phyloP scores from a whole-genome alignment of 2,113 vertebrate genomes.

The Corydoras maculifer region DNA sequence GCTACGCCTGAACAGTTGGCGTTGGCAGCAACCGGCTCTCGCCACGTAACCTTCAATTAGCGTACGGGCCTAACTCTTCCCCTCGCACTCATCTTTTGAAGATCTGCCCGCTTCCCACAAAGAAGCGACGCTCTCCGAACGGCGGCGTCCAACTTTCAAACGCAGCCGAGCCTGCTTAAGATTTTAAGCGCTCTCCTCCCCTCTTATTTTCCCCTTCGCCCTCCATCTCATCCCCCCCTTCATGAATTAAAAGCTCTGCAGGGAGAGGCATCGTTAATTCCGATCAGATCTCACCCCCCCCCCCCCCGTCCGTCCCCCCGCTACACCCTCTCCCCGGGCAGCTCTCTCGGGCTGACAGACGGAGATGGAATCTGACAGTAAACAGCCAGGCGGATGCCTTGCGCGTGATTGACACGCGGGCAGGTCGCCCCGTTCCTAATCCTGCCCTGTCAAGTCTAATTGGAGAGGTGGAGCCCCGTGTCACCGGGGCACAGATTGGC shows the following conservation, averaged over 20 bases:
- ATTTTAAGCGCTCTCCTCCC: conserved; percentile 67
- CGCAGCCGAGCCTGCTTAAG: conserved; percentile 60
- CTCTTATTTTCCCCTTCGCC: conserved; percentile 53
- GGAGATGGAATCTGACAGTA: conserved; percentile 78
- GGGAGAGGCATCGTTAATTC: conserved; percentile 76
- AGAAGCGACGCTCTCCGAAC: conserved; percentile 48
- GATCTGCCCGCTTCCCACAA: conserved; percentile 13
- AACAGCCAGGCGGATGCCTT: conserved; percentile 72
- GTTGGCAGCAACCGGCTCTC: not conserved
- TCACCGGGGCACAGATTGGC: conserved; percentile 76
- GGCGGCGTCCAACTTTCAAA: conserved; percentile 63
- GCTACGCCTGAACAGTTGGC: not conserved
- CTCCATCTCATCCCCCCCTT: conserved; percentile 37
- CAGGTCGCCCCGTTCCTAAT: conserved; percentile 74
- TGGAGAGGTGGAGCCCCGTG: conserved; percentile 75
- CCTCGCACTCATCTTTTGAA: not conserved
- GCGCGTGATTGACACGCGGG: conserved; percentile 72
- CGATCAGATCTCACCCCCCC: conserved; percentile 65
- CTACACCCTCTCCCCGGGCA: conserved; percentile 54
- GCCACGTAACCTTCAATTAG: conserved; percentile 1
- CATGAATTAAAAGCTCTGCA: conserved; percentile 75
- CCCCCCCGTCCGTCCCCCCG: conserved; percentile 26
- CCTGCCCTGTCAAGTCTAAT: conserved; percentile 79
- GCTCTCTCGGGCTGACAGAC: conserved; percentile 65
- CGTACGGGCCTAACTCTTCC: not conserved